A percentile compares a stretch with the other conserved stretches of the same genome.
Evolutionary conservation across 2,888 invertebrate genomes (phyloP).

Genomic region (Corbicula japonica): DNA sequence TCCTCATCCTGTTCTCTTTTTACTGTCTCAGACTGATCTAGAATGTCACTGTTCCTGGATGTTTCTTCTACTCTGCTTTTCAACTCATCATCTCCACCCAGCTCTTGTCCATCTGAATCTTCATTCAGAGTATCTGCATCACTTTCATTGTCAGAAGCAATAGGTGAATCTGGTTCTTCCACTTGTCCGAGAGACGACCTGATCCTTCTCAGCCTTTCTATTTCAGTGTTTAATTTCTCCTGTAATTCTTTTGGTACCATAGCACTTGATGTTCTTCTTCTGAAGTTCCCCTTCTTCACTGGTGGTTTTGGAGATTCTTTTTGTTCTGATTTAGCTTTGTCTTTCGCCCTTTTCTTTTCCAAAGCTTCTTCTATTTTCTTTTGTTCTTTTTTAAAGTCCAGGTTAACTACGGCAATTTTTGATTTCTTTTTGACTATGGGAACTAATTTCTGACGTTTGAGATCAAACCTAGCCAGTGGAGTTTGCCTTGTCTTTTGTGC

Average conservation of each 20-base stretch:
- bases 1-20: too few species aligned
- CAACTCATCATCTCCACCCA: not conserved
- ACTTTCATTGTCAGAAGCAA: constrained; percentile 8
- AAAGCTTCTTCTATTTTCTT: constrained; percentile 14
- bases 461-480: not conserved
- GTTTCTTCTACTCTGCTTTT: too few species aligned
- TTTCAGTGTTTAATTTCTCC: constrained; percentile 13
- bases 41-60: too few species aligned
- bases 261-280: constrained; percentile 27
- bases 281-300: not conserved
- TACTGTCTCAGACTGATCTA: too few species aligned
- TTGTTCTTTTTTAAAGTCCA: constrained; percentile 8
- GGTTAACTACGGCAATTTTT: too few species aligned
- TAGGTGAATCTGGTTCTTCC: constrained; percentile 7
- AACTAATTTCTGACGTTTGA: not conserved
- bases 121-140: not conserved
- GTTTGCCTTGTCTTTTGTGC: not conserved
- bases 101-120: not conserved
- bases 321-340: not conserved
- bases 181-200: constrained; percentile 24
- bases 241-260: constrained; percentile 31
- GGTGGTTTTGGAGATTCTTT: not conserved
- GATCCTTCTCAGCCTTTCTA: constrained; percentile 8
- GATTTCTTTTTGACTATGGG: not conserved
- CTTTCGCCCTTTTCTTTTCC: constrained; percentile 21